A percentile compares a stretch with the other conserved stretches of the same genome.
These are phyloP conservation scores for Spodoptera exigua DNA, from an alignment of 2,888 invertebrate species.

Conservation along the genomic window DNA sequence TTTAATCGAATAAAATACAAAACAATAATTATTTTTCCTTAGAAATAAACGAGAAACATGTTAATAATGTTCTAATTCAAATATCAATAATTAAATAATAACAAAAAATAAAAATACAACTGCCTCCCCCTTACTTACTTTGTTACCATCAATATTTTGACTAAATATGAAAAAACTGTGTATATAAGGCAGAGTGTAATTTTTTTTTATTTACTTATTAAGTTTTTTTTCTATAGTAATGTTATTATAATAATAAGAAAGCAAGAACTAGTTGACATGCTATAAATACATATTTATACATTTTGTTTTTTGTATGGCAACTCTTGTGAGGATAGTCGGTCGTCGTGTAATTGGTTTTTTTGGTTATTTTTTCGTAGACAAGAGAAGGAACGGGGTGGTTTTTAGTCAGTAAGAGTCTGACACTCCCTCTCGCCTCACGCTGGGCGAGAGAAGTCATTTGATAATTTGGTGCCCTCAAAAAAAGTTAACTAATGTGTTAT, in stretches of 20 bases:
- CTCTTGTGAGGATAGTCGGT: constrained; percentile 37
- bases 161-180: constrained; percentile 68
- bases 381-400: too few species aligned
- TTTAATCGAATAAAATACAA: constrained; percentile 9
- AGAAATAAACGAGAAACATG: constrained; percentile 20
- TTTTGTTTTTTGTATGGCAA: constrained; percentile 34
- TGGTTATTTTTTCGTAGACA: too few species aligned
- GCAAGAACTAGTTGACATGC: constrained; percentile 53
- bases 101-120: constrained; percentile 49
- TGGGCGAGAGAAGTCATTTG: too few species aligned
- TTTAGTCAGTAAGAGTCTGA: too few species aligned
- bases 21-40: constrained; percentile 10
- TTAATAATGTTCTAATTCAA: too few species aligned
- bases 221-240: background rate
- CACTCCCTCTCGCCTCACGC: too few species aligned
- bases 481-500: too few species aligned
- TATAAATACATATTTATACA: constrained; percentile 65
- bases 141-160: constrained; percentile 76
- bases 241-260: constrained; percentile 43
- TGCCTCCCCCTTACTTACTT: constrained; percentile 37
- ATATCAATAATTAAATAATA: constrained; percentile 26
- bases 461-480: too few species aligned
- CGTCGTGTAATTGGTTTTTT: too few species aligned
- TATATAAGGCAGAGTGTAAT: constrained; percentile 46
- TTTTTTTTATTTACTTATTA: constrained; percentile 26